Evolutionary conservation across 2,113 vertebrate genomes (phyloP), one percentile per base, ranked within the genome.

Genomic region (Tympanuchus pallidicinctus): DNA sequence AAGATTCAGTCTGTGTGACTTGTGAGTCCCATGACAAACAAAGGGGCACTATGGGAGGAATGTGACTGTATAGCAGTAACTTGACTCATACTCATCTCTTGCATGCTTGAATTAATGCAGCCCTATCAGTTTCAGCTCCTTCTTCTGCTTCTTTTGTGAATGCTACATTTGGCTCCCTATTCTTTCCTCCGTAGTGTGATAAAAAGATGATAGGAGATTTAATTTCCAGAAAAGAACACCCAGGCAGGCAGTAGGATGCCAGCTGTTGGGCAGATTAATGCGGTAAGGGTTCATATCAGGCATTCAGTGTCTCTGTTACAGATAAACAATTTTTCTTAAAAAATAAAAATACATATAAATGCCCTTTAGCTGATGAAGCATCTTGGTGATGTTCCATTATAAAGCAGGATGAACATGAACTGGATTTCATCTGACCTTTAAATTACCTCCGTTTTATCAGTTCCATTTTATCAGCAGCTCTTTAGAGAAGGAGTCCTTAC

Each of bases 401-500:
- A 69, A 94, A 92, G 56, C 45, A 86, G 88, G 92, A 92, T 13
- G 89, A 96, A 84, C 90, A 78, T 2, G 30, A 94, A 67, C 40
- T 65, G 90, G 74, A 52, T 95, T 96, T 94, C 82, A 69, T 87
- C 82, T 97, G 97, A 96, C 97, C 96, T 97, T 96, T 96, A 96
- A 91, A 96, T 96, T 95, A 90, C 88, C 71, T 97, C 63, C 25
- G 14, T 88, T 92, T 95, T 96, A 96, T 96, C 60, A 4, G 74
- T 50, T 38, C n/a, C 79, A 82, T 92, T 93, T 92, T 91, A 95
- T 96, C 88, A 89, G 78, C 69, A 86, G 84, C 67, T 95, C 66
- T 94, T 92, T 89, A 86, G 73, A 94, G 92, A 90, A 82, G 30
- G 78, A 90, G 50, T 19, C 42, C 34, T 66, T 13, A 63, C 81